A percentile compares a stretch with the other conserved stretches of the same genome.
Evolutionary conservation across 2,888 invertebrate species (phyloP).

Genomic region (Philaethria dido): DNA sequence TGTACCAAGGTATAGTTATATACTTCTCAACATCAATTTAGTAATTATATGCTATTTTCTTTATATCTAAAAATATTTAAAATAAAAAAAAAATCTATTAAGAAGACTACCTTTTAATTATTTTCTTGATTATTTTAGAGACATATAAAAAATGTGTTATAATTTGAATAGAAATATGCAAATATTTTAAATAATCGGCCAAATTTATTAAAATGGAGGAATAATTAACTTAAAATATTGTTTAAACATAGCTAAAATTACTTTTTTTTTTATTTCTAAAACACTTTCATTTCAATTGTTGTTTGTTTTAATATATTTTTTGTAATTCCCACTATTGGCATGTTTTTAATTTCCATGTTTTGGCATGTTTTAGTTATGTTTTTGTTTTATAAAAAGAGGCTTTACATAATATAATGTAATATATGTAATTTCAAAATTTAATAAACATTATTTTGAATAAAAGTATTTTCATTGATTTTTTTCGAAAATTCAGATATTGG

Average conservation of each 20-base stretch:
- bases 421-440: slow-evolving; percentile 18
- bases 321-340: too few species aligned
- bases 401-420: slow-evolving; percentile 19
- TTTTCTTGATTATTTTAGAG: not conserved
- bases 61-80: too few species aligned
- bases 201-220: not conserved
- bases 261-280: too few species aligned
- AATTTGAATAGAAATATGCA: too few species aligned
- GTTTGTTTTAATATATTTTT: not conserved
- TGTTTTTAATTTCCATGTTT: slow-evolving; percentile 6
- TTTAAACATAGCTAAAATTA: too few species aligned
- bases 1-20: too few species aligned
- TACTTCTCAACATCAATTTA: too few species aligned
- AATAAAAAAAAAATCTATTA: too few species aligned
- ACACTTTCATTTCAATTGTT: not conserved
- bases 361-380: not conserved
- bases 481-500: not conserved
- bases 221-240: too few species aligned
- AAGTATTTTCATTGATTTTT: not conserved
- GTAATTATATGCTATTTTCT: too few species aligned
- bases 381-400: slow-evolving; percentile 1
- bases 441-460: slow-evolving; percentile 12
- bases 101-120: too few species aligned
- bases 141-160: not conserved
- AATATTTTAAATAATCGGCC: not conserved